phyloP scores from a whole-genome alignment of 1,140 invertebrate genomes.

The Drosophila nebulosa region DNA sequence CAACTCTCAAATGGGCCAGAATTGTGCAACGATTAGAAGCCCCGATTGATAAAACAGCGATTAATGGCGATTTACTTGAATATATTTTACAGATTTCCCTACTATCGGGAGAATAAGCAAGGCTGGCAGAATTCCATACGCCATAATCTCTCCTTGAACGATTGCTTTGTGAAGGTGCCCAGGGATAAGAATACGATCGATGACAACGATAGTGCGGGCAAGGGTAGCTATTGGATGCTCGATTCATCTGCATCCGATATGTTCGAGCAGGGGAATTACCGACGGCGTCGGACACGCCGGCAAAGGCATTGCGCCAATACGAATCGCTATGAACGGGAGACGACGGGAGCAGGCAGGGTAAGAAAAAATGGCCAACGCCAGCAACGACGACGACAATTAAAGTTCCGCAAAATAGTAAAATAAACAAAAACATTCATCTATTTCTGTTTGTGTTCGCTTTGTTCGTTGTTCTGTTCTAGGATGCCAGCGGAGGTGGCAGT shows the following conservation, averaged over 20 bases:
- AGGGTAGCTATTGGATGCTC: slow-evolving; percentile 93
- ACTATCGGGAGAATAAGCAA: slow-evolving; percentile 88
- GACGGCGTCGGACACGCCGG: slow-evolving; percentile 84
- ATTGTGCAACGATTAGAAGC: too few relatives aligned
- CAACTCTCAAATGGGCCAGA: too few relatives aligned
- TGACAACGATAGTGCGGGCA: slow-evolving; percentile 84
- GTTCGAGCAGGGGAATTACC: slow-evolving; percentile 95
- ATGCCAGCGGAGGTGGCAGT: slow-evolving; percentile 35
- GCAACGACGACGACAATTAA: not conserved
- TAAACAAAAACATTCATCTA: not conserved
- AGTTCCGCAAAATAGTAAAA: not conserved
- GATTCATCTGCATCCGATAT: slow-evolving; percentile 92
- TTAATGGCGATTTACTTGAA: not conserved
- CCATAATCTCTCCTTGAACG: slow-evolving; percentile 95
- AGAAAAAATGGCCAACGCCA: too few relatives aligned
- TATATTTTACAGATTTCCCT: slow-evolving; percentile 85
- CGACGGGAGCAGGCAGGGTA: slow-evolving; percentile 38
- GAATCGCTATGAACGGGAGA: slow-evolving; percentile 48
- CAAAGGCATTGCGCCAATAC: slow-evolving; percentile 71
- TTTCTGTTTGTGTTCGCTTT: not conserved
- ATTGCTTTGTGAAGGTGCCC: slow-evolving; percentile 94
- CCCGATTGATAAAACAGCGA: too few relatives aligned
- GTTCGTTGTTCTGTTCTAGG: slow-evolving; percentile 20
- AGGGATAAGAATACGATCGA: slow-evolving; percentile 87
- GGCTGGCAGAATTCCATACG: slow-evolving; percentile 93